Conservation (phyloP, 1,140 invertebrate species). For the Alviniconcha marisindica region DNA sequence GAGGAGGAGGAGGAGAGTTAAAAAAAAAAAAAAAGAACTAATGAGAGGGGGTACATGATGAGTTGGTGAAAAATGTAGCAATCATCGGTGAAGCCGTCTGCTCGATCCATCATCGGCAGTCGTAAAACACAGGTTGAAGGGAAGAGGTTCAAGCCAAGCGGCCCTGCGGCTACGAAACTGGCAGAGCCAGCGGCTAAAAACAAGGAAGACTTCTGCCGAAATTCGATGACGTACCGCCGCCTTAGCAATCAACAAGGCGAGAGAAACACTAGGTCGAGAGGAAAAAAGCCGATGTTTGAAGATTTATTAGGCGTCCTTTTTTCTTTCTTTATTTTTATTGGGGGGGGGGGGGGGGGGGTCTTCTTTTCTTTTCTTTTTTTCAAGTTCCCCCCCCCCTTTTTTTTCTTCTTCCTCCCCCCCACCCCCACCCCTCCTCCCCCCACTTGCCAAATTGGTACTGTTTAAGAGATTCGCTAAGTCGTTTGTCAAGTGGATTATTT, state of each 20-base stretch:
- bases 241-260: neutral
- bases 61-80: conserved; percentile 17
- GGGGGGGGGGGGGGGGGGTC: too few relatives aligned
- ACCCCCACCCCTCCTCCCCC: neutral
- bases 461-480: too few relatives aligned
- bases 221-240: neutral
- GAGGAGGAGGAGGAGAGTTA: neutral
- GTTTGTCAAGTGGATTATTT: too few relatives aligned
- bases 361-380: too few relatives aligned
- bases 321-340: neutral
- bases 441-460: neutral
- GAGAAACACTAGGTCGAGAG: neutral
- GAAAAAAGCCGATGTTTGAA: neutral
- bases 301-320: neutral
- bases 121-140: conserved; percentile 27
- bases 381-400: too few relatives aligned
- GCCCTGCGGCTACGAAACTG: too few relatives aligned
- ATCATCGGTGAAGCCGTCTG: neutral
- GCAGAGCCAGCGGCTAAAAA: too few relatives aligned
- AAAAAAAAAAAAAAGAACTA: neutral
- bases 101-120: neutral
- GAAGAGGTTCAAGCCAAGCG: neutral
- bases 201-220: too few relatives aligned
- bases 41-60: neutral
- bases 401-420: too few relatives aligned